Percentiles rank a stretch among this genome's conserved stretches.
Evolutionary conservation across 1,140 invertebrate genomes (phyloP).

Genomic region (Calycopis cecrops): DNA sequence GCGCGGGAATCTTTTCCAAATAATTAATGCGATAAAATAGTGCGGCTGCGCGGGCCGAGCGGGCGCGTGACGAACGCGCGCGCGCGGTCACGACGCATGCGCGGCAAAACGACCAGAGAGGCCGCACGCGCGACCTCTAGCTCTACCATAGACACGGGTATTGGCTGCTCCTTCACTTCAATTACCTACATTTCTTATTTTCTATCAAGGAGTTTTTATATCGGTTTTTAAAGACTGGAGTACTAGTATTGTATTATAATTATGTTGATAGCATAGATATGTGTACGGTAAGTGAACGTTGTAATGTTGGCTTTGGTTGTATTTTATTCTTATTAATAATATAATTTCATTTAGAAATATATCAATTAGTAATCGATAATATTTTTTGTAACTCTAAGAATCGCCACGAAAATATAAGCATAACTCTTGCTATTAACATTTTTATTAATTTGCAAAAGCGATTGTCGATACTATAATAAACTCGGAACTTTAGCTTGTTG

Average conservation of each 20-base stretch:
- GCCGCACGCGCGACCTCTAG: conserved; percentile 58
- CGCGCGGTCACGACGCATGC: conserved; percentile 65
- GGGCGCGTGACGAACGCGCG: conserved; percentile 65
- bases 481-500: no score
- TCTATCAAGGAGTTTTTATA: neutral
- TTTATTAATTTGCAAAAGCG: no score
- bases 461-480: no score
- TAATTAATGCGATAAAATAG: conserved; percentile 74
- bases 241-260: neutral
- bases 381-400: no score
- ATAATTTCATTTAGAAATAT: no score
- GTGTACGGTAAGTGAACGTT: no score
- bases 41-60: conserved; percentile 44
- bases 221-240: neutral
- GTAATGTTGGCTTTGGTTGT: no score
- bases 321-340: no score
- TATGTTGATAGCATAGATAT: no score
- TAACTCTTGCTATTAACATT: no score
- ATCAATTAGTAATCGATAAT: no score
- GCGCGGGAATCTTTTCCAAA: conserved; percentile 66
- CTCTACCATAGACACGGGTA: conserved; percentile 21
- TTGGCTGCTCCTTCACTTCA: conserved; percentile 34
- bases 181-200: conserved; percentile 15
- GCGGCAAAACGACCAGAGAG: conserved; percentile 52
- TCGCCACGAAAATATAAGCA: no score